Percentiles rank a stretch among this genome's conserved stretches.
These are phyloP conservation scores for Nycticryphes semicollaris DNA, from an alignment of 2,113 vertebrate species.

Conservation along the genomic window DNA sequence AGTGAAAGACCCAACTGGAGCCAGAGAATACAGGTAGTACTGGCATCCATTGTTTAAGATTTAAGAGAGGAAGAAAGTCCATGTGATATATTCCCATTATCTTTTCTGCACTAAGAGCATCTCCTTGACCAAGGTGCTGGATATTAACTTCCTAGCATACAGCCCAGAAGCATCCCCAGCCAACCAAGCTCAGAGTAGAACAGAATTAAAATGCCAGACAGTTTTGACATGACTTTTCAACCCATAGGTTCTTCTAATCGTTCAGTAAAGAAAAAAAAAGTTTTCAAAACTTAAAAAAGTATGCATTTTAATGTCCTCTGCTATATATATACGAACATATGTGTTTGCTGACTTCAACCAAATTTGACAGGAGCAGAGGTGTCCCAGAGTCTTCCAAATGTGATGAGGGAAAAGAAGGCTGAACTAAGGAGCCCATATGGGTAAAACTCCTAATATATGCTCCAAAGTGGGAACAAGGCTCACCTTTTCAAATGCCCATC, in stretches of 20 bases:
- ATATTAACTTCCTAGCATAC: neutral
- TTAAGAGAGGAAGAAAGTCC: neutral
- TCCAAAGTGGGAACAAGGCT: neutral
- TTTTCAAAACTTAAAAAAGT: neutral
- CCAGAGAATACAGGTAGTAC: neutral
- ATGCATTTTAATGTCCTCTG: neutral
- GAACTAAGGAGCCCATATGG: neutral
- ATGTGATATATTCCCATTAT: neutral
- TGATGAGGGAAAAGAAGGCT: neutral
- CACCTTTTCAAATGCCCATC: neutral
- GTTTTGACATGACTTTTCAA: neutral
- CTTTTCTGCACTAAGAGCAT: neutral
- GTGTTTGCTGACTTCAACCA: neutral
- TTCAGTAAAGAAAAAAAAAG: neutral
- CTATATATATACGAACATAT: neutral
- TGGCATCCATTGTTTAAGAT: neutral
- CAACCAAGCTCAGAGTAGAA: neutral
- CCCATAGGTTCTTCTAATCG: neutral
- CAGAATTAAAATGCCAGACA: neutral
- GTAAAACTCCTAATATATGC: neutral
- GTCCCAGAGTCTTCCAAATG: neutral
- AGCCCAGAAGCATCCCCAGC: neutral
- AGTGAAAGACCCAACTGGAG: neutral
- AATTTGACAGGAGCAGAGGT: neutral
- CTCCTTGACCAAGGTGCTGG: neutral